Base-by-base conservation (phyloP, 2,797 vertebrate species). In the Adelosebastes latens region DNA sequence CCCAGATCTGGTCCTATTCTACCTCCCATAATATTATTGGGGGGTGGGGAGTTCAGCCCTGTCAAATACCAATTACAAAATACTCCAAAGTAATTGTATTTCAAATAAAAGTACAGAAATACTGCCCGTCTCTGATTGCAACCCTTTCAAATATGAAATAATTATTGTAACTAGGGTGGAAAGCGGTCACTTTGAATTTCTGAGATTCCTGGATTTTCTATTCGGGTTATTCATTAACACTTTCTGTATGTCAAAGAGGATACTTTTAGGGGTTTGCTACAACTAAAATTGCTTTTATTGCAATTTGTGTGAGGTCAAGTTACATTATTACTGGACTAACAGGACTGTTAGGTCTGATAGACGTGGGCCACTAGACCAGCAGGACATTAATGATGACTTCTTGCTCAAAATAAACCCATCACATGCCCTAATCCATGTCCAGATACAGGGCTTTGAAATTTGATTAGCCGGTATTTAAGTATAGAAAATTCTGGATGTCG, bases 371-470 rank as follows among this genome's bases (percentile, higher is more conserved):
- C 80, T 70, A 72, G 32, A 76, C 80, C 68, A 81, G 60, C 56
- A 12, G 46, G 62, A 60, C 34, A 77, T 67, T 72, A 85, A 81
- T 67, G 31, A 64, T 59, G 66, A 39, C 69, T 67, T 58, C 53
- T 63, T 79, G 58, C 72, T 91, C 66, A 77, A 90, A 90, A 90
- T 88, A 88, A 84, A 85, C 64, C 67, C 66, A 75, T 61, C 24
- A 5, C 53, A n/a, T 42, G 61, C 39, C 66, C 66, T 69, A 72
- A 77, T 80, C 74, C 22, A 77, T 83, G 79, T 77, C 56, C 27
- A 83, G 29, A 83, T 36, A 63, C 36, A 68, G 1, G 27, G 11
- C 74, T 88, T 78, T 85, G 80, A 75, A 77, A 89, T 81, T 60
- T 79, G 77, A 92, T 72, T 68, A 80, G 75, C 61, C 61, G 16